phyloP scores from a whole-genome alignment of 2,797 vertebrate genomes.

The Hypotaenidia okinawae region DNA sequence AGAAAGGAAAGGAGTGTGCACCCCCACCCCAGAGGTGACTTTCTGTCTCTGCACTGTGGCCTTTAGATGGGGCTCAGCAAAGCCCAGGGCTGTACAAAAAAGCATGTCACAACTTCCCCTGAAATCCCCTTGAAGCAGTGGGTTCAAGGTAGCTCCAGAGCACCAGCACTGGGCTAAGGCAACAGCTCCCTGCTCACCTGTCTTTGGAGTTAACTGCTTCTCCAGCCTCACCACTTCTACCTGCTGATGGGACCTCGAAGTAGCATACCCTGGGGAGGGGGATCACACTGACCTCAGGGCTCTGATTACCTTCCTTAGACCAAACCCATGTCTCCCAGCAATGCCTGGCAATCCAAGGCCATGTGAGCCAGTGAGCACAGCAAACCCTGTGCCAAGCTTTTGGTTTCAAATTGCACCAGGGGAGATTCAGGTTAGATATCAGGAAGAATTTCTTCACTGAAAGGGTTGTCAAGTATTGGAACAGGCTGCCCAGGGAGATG shows the following conservation, averaged over 20 bases:
- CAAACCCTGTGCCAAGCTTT: neutral
- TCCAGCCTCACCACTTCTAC: neutral
- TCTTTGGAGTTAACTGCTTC: neutral
- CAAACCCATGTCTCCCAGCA: neutral
- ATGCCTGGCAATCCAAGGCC: neutral
- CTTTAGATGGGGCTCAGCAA: neutral
- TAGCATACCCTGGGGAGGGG: neutral
- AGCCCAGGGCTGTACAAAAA: neutral
- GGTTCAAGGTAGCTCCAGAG: neutral
- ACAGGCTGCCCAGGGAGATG: too few species aligned
- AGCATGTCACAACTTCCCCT: neutral
- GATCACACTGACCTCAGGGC: neutral
- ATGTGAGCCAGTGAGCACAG: accelerated
- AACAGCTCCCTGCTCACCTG: neutral
- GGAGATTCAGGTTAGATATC: too few species aligned
- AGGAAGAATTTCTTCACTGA: too few species aligned
- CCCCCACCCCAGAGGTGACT: too few species aligned
- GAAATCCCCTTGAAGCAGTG: neutral
- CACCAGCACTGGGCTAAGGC: neutral
- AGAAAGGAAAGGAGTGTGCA: neutral
- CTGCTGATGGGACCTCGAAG: neutral
- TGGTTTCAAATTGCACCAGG: too few species aligned
- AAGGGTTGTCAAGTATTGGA: too few species aligned
- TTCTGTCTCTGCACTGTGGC: neutral
- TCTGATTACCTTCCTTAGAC: neutral